Base-by-base conservation (phyloP, 1,140 invertebrate genomes). In the Aculops lycopersici region DNA sequence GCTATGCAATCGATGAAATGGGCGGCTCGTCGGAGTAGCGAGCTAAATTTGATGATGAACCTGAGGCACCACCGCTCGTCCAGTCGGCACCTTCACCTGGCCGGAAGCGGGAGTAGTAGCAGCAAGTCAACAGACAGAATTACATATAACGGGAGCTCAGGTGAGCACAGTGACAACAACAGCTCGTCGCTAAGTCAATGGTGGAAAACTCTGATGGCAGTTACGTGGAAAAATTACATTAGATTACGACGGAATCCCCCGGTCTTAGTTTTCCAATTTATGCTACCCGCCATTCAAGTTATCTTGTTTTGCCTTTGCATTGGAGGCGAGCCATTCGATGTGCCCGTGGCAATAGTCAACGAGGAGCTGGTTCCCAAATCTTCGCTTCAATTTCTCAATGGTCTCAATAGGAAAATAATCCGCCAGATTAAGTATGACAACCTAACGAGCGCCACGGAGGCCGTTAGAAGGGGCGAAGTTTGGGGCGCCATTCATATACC, bases 221-320 rank as follows among this genome's bases (percentile, higher is more conserved):
- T 88, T 24, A 62, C 83, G 39, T 74, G 78, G 56, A 92, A 92
- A 58, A 92, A 90, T 57, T 72, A 86, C 52, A 64, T 83, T 19
- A 66, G 77, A 45, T 80, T 88, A 71, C 78, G 74, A 69, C 64
- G 83, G 45, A 90, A 90, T 55, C 72, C 83, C 37, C 75, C 74
- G 21, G 71, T 83, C 16, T 76, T 84, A 69, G 57, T 77, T 43
- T 90, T 90, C 58, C 79, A 88, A 50, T 80, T 88, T 51, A 70
- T 73, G 8, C 58, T 92, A 48, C 83, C 83, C 20, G 73, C 81
- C 2, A 71, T 80, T 58, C 80, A 92, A 62, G 79, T 81, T n/a
- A 73, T 86, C 37, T 65, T 90, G 3, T 92, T 94, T 62, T 92
- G 83, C 56, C 54, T 86, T 45, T 78, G 81, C 17, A 84, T 92